These are phyloP conservation scores for Lithobius niger DNA, from an alignment of 1,140 invertebrate genomes.

Conservation along the genomic window DNA sequence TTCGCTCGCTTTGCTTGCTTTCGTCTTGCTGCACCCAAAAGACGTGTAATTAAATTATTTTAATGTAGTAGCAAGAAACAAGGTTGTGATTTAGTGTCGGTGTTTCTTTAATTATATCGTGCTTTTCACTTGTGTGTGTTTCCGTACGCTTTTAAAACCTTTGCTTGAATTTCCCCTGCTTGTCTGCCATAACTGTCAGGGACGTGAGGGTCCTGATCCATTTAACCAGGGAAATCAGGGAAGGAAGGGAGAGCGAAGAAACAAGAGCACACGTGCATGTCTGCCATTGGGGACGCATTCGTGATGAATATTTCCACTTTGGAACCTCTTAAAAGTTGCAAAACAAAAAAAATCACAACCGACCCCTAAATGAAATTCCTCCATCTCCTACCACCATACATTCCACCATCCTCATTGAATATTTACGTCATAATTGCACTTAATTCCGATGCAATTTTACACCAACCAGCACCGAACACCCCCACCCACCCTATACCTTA, in stretches of 20 bases:
- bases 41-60: slow-evolving; percentile 5
- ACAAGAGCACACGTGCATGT: too few relatives aligned
- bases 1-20: too few relatives aligned
- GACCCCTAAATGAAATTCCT: slow-evolving; percentile 2
- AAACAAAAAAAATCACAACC: slow-evolving; percentile 7
- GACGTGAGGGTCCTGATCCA: background rate
- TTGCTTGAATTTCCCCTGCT: too few relatives aligned
- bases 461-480: background rate
- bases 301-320: slow-evolving; percentile 8
- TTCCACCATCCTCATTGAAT: slow-evolving; percentile 1
- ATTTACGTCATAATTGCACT: slow-evolving; percentile 7
- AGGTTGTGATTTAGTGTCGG: slow-evolving; percentile 4
- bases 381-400: too few relatives aligned
- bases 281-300: slow-evolving; percentile 2
- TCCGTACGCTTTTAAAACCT: too few relatives aligned
- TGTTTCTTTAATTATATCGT: too few relatives aligned
- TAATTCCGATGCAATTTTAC: slow-evolving; percentile 7
- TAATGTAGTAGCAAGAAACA: slow-evolving; percentile 6
- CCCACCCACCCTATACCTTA: background rate
- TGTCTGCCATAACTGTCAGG: slow-evolving; percentile 6
- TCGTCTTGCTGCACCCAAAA: too few relatives aligned
- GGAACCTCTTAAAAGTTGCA: slow-evolving; percentile 8
- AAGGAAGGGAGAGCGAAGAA: too few relatives aligned
- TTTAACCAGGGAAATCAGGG: slow-evolving; percentile 4
- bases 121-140: too few relatives aligned